phyloP scores from a whole-genome alignment of 2,113 vertebrate species.

The Charina bottae region DNA sequence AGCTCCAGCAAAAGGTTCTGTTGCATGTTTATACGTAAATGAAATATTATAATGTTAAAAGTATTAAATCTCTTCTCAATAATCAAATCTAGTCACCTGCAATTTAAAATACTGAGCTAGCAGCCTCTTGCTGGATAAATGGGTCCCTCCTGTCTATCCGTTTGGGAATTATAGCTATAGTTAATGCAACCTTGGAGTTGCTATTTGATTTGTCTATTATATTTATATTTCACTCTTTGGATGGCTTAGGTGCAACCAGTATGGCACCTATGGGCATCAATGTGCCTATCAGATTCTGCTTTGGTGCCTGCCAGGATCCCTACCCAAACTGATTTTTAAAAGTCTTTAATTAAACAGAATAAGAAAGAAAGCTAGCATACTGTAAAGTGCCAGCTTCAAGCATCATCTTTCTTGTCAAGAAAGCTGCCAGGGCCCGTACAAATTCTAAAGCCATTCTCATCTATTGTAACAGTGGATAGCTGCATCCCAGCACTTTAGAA shows the following conservation, averaged over 20 bases:
- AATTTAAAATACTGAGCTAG: background rate
- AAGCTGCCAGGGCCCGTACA: background rate
- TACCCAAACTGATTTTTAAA: background rate
- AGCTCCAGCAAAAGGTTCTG: background rate
- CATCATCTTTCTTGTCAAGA: background rate
- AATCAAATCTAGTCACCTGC: conserved; percentile 1
- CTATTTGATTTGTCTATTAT: background rate
- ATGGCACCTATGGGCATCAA: background rate
- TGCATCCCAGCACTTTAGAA: background rate
- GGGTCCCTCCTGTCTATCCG: background rate
- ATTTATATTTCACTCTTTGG: background rate
- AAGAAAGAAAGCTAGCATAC: no score
- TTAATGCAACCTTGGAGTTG: background rate
- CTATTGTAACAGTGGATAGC: background rate
- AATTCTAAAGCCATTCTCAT: background rate
- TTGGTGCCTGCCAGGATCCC: background rate
- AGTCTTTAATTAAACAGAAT: background rate
- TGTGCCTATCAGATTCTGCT: background rate
- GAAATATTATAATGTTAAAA: conserved; percentile 14
- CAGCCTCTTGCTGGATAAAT: conserved; percentile 8
- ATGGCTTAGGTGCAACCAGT: background rate
- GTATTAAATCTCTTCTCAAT: conserved; percentile 33
- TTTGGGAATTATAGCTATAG: background rate
- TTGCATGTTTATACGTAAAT: background rate
- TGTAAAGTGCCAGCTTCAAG: background rate